Conservation (phyloP, 2,797 vertebrate species). For the Enteromius fasciolatus region DNA sequence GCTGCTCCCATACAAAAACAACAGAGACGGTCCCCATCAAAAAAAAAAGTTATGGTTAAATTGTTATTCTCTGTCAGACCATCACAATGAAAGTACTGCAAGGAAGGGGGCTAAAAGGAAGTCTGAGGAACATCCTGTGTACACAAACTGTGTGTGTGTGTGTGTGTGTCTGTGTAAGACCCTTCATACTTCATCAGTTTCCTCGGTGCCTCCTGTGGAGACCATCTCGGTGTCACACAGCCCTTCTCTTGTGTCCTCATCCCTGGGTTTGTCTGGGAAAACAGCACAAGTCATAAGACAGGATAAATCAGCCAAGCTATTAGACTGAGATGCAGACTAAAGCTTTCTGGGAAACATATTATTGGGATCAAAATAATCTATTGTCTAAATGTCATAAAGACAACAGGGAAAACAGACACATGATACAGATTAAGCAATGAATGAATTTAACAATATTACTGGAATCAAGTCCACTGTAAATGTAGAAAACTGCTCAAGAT, state of each 20-base stretch:
- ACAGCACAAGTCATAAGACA: conserved; percentile 12
- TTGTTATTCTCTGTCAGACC: conserved; percentile 24
- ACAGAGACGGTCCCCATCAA: neutral
- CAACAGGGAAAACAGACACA: neutral
- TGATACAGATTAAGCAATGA: neutral
- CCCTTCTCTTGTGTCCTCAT: conserved; percentile 81
- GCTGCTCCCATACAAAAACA: conserved; percentile 32
- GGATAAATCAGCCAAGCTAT: neutral
- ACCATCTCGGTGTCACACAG: conserved; percentile 77
- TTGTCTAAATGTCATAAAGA: neutral
- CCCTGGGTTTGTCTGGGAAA: conserved; percentile 75
- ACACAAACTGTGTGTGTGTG: conserved; percentile 38
- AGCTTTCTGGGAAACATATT: neutral
- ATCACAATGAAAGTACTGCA: conserved; percentile 39
- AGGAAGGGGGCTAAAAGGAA: conserved; percentile 66
- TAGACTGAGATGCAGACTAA: neutral
- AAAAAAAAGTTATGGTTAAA: neutral
- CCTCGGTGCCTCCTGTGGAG: conserved; percentile 65
- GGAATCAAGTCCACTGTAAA: neutral
- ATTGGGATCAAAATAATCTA: conserved; percentile 2
- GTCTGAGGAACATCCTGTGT: conserved; percentile 76
- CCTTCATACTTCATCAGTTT: conserved; percentile 74
- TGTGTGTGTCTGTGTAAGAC: conserved; percentile 60
- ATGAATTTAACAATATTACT: neutral
- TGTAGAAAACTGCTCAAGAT: neutral